Conservation (phyloP, 2,797 vertebrate genomes). For the Numenius phaeopus region DNA sequence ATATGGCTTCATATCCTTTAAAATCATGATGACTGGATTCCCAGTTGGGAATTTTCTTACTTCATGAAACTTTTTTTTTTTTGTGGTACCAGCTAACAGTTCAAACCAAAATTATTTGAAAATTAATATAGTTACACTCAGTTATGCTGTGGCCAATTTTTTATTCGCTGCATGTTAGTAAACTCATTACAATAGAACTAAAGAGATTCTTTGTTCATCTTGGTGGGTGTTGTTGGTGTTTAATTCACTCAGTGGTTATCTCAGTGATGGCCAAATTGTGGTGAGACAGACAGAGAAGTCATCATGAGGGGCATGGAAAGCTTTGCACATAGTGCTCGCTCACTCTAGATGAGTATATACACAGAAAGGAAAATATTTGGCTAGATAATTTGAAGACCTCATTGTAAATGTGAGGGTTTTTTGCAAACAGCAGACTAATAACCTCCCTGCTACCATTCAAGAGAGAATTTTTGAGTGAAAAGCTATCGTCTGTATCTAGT, state of each 20-base stretch:
- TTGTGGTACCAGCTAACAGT: neutral
- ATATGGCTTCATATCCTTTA: neutral
- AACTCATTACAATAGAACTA: neutral
- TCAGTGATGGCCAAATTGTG: neutral
- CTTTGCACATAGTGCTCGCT: neutral
- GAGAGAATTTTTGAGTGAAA: neutral
- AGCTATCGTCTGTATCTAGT: neutral
- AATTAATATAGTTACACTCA: neutral
- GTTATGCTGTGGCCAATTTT: neutral
- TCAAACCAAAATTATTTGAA: neutral
- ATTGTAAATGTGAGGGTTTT: neutral
- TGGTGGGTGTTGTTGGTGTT: neutral
- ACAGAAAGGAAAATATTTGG: neutral
- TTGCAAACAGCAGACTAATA: neutral
- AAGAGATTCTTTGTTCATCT: neutral
- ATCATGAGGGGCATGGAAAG: neutral
- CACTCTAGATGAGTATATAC: neutral
- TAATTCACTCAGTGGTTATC: neutral
- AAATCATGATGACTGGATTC: neutral
- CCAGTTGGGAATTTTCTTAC: neutral
- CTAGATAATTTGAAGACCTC: neutral
- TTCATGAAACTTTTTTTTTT: neutral
- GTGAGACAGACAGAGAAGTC: neutral
- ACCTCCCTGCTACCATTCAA: neutral
- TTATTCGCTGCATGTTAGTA: neutral